Percentiles rank a stretch among this genome's conserved stretches.
These are phyloP conservation scores for Hybognathus amarus DNA, from an alignment of 2,797 vertebrate species.

Conservation along the genomic window DNA sequence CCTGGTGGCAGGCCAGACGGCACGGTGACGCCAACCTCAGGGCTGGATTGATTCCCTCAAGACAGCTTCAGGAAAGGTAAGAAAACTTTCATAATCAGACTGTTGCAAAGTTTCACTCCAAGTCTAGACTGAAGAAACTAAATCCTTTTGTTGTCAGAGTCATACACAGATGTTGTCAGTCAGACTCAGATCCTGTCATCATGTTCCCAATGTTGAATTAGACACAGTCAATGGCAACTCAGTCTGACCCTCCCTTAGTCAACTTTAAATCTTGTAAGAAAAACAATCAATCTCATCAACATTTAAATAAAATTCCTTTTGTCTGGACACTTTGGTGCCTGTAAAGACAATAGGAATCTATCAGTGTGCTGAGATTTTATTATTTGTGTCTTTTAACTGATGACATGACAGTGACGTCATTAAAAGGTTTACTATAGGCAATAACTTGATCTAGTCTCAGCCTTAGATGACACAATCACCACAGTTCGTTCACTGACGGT, in stretches of 20 bases:
- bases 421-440: slow-evolving; percentile 6
- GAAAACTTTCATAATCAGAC: slow-evolving; percentile 45
- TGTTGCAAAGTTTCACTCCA: slow-evolving; percentile 9
- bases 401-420: not conserved
- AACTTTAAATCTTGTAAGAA: slow-evolving; percentile 28
- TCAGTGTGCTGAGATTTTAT: slow-evolving; percentile 24
- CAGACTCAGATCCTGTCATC: slow-evolving; percentile 38
- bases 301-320: slow-evolving; percentile 32
- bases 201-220: slow-evolving; percentile 10
- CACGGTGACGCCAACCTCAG: slow-evolving; percentile 77
- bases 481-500: not conserved
- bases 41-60: slow-evolving; percentile 90
- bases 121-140: slow-evolving; percentile 38
- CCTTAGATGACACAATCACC: not conserved
- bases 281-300: slow-evolving; percentile 40
- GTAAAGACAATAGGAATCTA: slow-evolving; percentile 39
- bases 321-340: slow-evolving; percentile 23
- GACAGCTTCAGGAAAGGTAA: slow-evolving; percentile 93
- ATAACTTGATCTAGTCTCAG: slow-evolving; percentile 20
- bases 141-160: slow-evolving; percentile 23
- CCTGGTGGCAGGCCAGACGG: slow-evolving; percentile 93
- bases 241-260: slow-evolving; percentile 9
- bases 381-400: slow-evolving; percentile 25
- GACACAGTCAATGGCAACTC: slow-evolving; percentile 23
- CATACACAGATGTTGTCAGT: slow-evolving; percentile 2